Base-by-base conservation (phyloP, 2,797 vertebrate species). In the Helostoma temminkii region DNA sequence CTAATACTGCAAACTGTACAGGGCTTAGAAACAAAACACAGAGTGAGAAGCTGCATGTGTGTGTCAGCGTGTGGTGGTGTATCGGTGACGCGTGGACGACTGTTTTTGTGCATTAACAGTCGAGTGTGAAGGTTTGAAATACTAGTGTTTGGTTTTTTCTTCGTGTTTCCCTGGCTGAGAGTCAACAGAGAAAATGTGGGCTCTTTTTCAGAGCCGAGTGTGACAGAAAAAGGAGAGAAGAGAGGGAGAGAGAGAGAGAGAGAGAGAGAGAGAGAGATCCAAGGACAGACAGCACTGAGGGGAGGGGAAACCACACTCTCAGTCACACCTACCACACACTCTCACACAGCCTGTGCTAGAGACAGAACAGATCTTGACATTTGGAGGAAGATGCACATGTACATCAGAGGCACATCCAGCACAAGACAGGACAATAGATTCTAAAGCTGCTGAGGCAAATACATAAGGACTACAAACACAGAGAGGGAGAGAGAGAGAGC, bases 201-300 rank as follows among this genome's bases (percentile, higher is more conserved):
- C 36, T 55, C 65, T 66, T 21, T n/a, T 76, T 55, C 22, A 2
- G 67, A 76, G 9, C 54, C n/a, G 24, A 55, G 37, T 63, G 68
- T 79, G 74, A 77, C 16, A 21, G 61, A 66, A 71, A 82, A 83
- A 85, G 83, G 61, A 69, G 65, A 75, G 67, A 53, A 61, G 85
- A 58, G 71, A 67, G 62, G 71, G 41, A 67, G 59, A 72, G 41
- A 60, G 74, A 74, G 77, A 66, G 65, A 76, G 74, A 73, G 84
- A 79, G 64, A 74, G 76, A 75, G 76, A 76, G 68, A 69, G 73
- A 73, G 82, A 83, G 69, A 56, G 61, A 76, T 34, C 66, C 67
- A 86, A 85, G 84, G 85, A 84, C 78, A 86, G 81, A 58, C 67
- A 19, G 65, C 70, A 72, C 74, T 55, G 46, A 88, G 80, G 66